Evolutionary conservation across 2,888 invertebrate genomes (phyloP), one percentile per base, ranked within the genome.

Genomic region (Drosophila nr. fundita): DNA sequence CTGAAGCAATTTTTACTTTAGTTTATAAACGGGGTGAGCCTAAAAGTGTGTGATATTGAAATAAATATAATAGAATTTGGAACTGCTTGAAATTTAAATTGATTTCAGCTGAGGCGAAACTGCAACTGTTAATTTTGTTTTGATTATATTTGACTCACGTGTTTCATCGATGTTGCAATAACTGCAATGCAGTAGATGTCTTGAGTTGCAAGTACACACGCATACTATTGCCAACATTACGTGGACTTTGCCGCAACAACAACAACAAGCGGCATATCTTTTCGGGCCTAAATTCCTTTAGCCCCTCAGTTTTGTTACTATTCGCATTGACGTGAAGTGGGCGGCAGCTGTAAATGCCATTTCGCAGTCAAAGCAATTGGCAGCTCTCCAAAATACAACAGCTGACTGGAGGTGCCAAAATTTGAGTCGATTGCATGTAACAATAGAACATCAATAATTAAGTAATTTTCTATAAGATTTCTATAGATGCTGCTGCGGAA

Each of bases 161-260:
- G 82, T 54, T 74, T 60, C 55, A 66, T 48, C 48, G 59, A 18
- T 42, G 54, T 54, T 63, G 52, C 66, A 76, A 63, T 63, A 79
- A 77, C 77, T 82, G 82, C 82, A 82, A 50, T 79, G 82, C 78
- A 73, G 80, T 18, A 50, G 48, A 52, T 45, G 63, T 36, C 62
- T 73, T 76, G 72, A 65, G 79, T 79, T 82, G 73, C 60, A 82
- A 71, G 73, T 58, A 73, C 82, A 82, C 79, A 73, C 75, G 65
- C 45, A 64, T 24, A 45, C 45, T 8, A 45, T 24, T 45, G 45
- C 15, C 45, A 45, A 45, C 68, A 71, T 77, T 62, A 70, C 70
- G 58, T 71, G 58, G 53, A 49, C 27, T 57, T 61, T 49, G 54
- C 42, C 52, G 45, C 45, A 45, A 13, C 21, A 66, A 52, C 71